phyloP scores from a whole-genome alignment of 2,113 vertebrate species.

The Dipodomys stephensi region DNA sequence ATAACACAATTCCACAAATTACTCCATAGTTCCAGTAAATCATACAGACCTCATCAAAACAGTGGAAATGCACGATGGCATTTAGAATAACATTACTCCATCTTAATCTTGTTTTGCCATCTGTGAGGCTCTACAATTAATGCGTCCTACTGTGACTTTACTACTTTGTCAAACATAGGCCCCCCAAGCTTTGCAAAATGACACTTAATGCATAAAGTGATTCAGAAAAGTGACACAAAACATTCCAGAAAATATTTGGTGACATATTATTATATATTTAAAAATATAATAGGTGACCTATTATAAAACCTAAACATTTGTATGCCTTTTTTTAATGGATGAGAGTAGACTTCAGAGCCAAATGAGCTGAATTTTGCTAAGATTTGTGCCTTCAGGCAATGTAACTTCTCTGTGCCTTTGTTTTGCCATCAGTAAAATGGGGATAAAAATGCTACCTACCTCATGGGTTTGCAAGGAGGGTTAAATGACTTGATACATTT shows the following conservation, averaged over 20 bases:
- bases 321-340: not conserved
- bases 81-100: not conserved
- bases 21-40: not conserved
- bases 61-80: conserved; percentile 2
- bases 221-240: conserved; percentile 34
- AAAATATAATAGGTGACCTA: not conserved
- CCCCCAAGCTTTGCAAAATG: not conserved
- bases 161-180: not conserved
- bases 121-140: conserved; percentile 18
- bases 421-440: conserved; percentile 9
- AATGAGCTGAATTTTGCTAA: conserved; percentile 24
- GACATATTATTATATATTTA: too few relatives aligned
- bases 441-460: not conserved
- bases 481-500: not conserved
- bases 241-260: conserved; percentile 10
- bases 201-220: not conserved
- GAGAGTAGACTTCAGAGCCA: not conserved
- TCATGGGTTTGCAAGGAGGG: not conserved
- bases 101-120: conserved; percentile 42
- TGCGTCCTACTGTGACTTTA: not conserved
- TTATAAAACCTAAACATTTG: not conserved
- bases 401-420: not conserved
- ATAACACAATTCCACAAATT: conserved; percentile 61
- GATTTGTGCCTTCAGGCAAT: not conserved
- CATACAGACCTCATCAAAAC: conserved; percentile 13